Percentiles rank a stretch among this genome's conserved stretches.
phyloP scores from a whole-genome alignment of 2,888 invertebrate species.

The Scaptomyza parva region DNA sequence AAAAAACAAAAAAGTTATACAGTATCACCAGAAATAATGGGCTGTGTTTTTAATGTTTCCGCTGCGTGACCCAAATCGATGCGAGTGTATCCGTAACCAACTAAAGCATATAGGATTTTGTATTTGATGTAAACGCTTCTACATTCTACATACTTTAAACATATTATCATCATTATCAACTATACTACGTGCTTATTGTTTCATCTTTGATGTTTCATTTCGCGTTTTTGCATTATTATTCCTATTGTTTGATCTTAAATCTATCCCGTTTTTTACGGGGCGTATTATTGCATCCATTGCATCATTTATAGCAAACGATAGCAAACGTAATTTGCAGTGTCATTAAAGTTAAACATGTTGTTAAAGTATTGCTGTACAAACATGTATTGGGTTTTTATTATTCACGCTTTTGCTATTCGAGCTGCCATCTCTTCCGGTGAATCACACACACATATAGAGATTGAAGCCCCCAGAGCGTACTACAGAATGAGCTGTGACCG shows the following conservation, averaged over 20 bases:
- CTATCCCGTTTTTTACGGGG: background rate
- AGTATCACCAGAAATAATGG: background rate
- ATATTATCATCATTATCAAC: too few relatives aligned
- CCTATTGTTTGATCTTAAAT: background rate
- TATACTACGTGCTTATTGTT: too few relatives aligned
- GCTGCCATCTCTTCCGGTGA: slow-evolving; percentile 46
- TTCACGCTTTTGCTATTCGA: slow-evolving; percentile 30
- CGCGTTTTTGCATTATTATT: too few relatives aligned
- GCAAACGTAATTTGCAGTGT: background rate
- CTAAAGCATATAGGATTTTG: too few relatives aligned
- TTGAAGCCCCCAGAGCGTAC: too few relatives aligned
- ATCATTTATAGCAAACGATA: background rate
- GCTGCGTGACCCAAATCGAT: background rate
- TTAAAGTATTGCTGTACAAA: background rate
- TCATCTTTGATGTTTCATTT: too few relatives aligned
- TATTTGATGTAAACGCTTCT: background rate
- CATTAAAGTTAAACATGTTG: slow-evolving; percentile 9
- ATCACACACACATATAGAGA: slow-evolving; percentile 21
- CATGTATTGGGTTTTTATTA: slow-evolving; percentile 15
- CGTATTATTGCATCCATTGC: slow-evolving; percentile 2
- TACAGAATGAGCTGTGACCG: slow-evolving; percentile 1
- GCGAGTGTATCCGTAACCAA: too few relatives aligned
- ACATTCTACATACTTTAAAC: background rate
- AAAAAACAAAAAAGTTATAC: background rate
- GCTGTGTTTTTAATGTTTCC: background rate